Base-by-base conservation (phyloP, 2,888 invertebrate species). In the Cryptocheilus praepositus region DNA sequence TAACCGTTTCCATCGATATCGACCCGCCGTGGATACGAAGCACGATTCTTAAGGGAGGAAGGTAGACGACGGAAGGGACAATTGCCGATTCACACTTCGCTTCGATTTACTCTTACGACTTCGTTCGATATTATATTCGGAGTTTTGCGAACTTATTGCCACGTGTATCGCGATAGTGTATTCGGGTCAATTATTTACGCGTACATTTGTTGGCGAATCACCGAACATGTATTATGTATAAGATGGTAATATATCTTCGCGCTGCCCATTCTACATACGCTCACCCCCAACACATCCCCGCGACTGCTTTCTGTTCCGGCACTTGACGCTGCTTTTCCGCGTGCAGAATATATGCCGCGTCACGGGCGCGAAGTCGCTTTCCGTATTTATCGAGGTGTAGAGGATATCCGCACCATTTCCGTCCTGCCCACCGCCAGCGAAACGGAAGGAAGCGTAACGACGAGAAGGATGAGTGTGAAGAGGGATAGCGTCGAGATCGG, bases 301-400 rank as follows among this genome's bases (percentile, higher is more conserved):
- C 16, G 16, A 49, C 49, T 49, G 5, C 49, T 49, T 49, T 49
- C 49, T 8, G 49, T 49, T n/a, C 18, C 16, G 16, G 8, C 49
- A 49, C 49, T 49, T 49, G n/a, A 49, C 18, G 16, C 8, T n/a
- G n/a, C 49, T 49, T 5, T 49, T 18, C 18, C 49, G 36, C 36
- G 11, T 36, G 7, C 36, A 11, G 36, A 36, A 11, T 36, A 36
- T 36, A 36, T 36, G 13, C 36, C 11, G 36, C 25, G 25, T 25
- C 25, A 36, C n/a, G 4, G 16, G 15, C 49, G 7, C 49, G 18
- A 49, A 18, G 16, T 18, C 49, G 49, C 49, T 16, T 49, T n/a
- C 18, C 18, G 49, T 49, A 49, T 49, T 49, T 49, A 49, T 49
- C 49, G 49, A 16, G 49, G 16, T 49, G 49, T n/a, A n/a, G 49